Evolutionary conservation across 2,113 vertebrate genomes (phyloP), one percentile per base, ranked within the genome.

Genomic region (Cygnus buccinator): DNA sequence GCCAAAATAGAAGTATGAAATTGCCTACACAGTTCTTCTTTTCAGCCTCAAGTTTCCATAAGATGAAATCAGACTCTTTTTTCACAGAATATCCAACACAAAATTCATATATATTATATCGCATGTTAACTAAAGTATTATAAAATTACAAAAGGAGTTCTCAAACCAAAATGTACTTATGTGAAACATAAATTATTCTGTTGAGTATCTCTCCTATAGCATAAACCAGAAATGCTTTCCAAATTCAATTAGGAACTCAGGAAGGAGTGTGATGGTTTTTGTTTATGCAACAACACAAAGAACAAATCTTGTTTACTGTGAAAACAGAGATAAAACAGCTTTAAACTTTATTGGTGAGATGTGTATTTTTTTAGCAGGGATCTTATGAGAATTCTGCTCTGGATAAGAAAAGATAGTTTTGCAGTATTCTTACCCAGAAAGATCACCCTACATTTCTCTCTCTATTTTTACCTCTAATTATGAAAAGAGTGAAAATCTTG

Each of bases 381-480:
- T 90, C 75, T 93, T 85, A 63, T 8, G 61, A 93, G 90, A 95
- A 94, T 88, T 96, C 31, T 19, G 11, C 50, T 86, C 67, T 71
- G 67, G 85, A 90, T 83, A 93, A 58, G 43, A 90, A 80, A 75
- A 85, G 50, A 73, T 9, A 90, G 37, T 35, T 90, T 70, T 89
- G 25, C 63, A 67, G 29, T 83, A 86, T 85, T 88, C 46, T 88
- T 91, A 90, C 37, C 63, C 86, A 59, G 71, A 63, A 95, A 90
- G 73, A 92, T 88, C 93, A 96, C 52, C 61, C 82, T 93, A 81
- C 52, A 94, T 94, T 96, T 94, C 33, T 94, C 37, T 85, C 62
- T 80, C 84, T 95, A 88, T 86, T 96, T 94, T 94, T 84, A 93
- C 72, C 66, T 90, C 92, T 86, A 92, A 92, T 95, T 94, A 95